phyloP scores from a whole-genome alignment of 2,113 vertebrate genomes.

The Mesoclemmys tuberculata region DNA sequence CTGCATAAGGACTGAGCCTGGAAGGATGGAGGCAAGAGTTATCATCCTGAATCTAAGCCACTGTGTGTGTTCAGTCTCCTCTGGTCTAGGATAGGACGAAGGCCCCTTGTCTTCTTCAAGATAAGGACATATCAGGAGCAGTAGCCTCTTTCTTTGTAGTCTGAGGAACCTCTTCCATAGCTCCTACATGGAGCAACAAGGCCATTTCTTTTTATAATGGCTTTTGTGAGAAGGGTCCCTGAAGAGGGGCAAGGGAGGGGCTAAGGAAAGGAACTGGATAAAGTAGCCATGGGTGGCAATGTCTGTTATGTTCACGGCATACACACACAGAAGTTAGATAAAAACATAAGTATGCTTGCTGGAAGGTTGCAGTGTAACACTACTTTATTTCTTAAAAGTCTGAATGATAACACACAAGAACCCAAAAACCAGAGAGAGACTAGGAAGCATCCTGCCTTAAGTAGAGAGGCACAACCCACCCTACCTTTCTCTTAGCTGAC shows the following conservation, averaged over 20 bases:
- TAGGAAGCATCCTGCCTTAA: background rate
- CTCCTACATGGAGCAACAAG: background rate
- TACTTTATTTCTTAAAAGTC: background rate
- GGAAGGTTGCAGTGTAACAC: background rate
- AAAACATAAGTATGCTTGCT: background rate
- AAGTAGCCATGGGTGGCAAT: background rate
- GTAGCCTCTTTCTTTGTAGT: background rate
- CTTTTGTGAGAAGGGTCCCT: background rate
- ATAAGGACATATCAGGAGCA: background rate
- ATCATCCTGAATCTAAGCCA: background rate
- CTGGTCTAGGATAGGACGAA: background rate
- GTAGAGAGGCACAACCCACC: background rate
- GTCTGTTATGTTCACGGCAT: background rate
- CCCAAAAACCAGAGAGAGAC: background rate
- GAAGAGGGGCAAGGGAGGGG: background rate
- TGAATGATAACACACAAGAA: background rate
- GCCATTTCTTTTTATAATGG: background rate
- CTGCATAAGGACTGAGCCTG: background rate
- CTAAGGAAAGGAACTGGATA: background rate
- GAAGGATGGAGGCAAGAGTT: background rate
- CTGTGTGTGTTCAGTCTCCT: background rate
- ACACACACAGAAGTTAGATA: background rate
- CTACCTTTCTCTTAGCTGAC: background rate
- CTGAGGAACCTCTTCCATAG: background rate
- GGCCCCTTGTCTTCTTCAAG: background rate